These are phyloP conservation scores for Leptosomus discolor DNA, from an alignment of 2,113 vertebrate species.

Conservation along the genomic window DNA sequence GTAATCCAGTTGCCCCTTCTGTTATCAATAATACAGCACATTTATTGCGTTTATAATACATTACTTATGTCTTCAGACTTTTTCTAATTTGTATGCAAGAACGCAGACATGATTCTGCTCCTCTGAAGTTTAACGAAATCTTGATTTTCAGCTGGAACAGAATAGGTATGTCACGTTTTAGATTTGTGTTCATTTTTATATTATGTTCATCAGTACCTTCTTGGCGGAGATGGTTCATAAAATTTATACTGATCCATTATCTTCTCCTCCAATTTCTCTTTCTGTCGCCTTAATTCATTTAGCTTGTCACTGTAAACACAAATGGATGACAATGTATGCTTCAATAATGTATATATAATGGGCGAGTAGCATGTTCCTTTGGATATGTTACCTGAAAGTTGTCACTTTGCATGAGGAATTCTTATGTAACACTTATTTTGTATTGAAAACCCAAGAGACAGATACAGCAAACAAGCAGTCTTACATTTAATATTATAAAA, in stretches of 20 bases:
- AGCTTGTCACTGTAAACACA: slow-evolving; percentile 87
- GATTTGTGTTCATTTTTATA: not conserved
- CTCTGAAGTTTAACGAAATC: not conserved
- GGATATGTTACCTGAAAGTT: not conserved
- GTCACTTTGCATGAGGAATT: not conserved
- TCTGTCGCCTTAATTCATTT: slow-evolving; percentile 95
- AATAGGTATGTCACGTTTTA: not conserved
- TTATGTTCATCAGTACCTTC: slow-evolving; percentile 78
- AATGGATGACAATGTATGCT: not conserved
- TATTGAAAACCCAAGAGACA: not conserved
- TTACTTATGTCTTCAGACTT: not conserved
- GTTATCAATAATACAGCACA: slow-evolving; percentile 17
- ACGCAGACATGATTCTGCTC: not conserved
- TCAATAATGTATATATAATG: not conserved
- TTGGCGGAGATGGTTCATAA: slow-evolving; percentile 95
- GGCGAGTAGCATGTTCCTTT: not conserved
- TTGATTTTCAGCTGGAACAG: not conserved
- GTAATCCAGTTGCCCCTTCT: slow-evolving; percentile 99
- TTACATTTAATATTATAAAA: not conserved
- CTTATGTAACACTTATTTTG: not conserved
- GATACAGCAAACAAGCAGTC: not conserved
- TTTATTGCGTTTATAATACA: not conserved
- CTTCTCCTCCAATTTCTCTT: slow-evolving; percentile 98
- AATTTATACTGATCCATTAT: slow-evolving; percentile 99
- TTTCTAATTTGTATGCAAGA: not conserved